These are phyloP conservation scores for Silvanus unidentatus DNA, from an alignment of 2,888 invertebrate species.

Conservation along the genomic window DNA sequence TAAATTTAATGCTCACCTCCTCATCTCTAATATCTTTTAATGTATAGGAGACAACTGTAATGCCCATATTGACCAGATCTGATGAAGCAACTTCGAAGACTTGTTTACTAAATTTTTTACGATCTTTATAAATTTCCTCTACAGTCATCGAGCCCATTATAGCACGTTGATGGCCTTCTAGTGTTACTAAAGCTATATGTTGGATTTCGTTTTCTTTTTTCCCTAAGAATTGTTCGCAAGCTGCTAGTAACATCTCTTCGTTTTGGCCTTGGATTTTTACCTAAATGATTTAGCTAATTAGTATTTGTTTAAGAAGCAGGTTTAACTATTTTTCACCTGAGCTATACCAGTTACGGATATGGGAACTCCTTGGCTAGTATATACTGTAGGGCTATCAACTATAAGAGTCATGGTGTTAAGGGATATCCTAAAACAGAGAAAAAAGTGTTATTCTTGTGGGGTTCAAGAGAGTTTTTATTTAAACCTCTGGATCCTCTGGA, in stretches of 20 bases:
- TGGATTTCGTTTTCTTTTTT: slow-evolving; percentile 84
- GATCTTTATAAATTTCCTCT: slow-evolving; percentile 92
- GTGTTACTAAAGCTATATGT: slow-evolving; percentile 83
- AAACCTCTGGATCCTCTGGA: slow-evolving; percentile 77
- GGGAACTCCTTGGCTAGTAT: slow-evolving; percentile 93
- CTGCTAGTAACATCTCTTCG: slow-evolving; percentile 82
- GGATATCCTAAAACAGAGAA: slow-evolving; percentile 66
- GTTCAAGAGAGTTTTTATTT: background rate
- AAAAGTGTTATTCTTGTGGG: background rate
- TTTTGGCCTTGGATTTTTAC: slow-evolving; percentile 86
- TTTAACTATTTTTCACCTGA: slow-evolving; percentile 58
- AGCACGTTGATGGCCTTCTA: slow-evolving; percentile 88
- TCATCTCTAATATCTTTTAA: slow-evolving; percentile 91
- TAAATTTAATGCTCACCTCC: slow-evolving; percentile 59
- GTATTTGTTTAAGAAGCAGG: background rate
- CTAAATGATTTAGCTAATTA: slow-evolving; percentile 42
- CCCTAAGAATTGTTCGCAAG: slow-evolving; percentile 90
- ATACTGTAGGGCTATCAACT: slow-evolving; percentile 92
- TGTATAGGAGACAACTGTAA: slow-evolving; percentile 91
- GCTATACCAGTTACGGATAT: slow-evolving; percentile 97
- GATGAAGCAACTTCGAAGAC: slow-evolving; percentile 94
- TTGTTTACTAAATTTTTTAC: slow-evolving; percentile 91
- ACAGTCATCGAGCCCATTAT: slow-evolving; percentile 98
- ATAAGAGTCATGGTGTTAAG: slow-evolving; percentile 96
- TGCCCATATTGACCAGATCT: slow-evolving; percentile 93